Evolutionary conservation across 2,113 vertebrate species (phyloP), one percentile per base, ranked within the genome.

Genomic region (Progne subis): DNA sequence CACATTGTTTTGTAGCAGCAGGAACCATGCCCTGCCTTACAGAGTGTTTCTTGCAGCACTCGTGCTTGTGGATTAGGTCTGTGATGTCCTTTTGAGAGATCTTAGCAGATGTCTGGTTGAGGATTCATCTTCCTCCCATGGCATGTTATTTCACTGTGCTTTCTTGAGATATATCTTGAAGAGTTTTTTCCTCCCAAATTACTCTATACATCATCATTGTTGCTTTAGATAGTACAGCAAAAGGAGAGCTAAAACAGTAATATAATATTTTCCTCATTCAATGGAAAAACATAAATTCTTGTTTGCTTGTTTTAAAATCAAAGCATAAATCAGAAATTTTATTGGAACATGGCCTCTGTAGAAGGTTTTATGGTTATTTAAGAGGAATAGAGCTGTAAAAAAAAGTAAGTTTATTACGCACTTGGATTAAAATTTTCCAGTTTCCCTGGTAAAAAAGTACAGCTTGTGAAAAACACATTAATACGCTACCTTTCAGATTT

Each of bases 61-160:
- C 0, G 0, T 1, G 1, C 46, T n/a, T 50, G 9, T 23, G 14
- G 64, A 9, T 23, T 61, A 13, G 4, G 14, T n/a, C 56, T 81
- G 64, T 57, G 77, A 32, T 26, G 29, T 80, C 20, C 17, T 29
- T 11, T 55, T 3, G 3, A 53, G 59, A 70, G 26, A 26, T 19
- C 11, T 6, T 6, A 44, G 41, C 53, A 25, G 19, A 34, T 2
- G 5, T 21, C 17, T 65, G 37, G 44, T 41, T 86, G 65, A 47
- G 39, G 14, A 87, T 68, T 77, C 32, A 39, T 75, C 37, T 41
- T 87, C 32, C 44, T 82, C 26, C 14, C 18, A 2, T 4, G 5
- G 8, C 2, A 1, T 39, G 12, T 52, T 78, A 56, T 86, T 85
- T 89, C 28, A 52, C 24, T 3, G 2, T 29, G 32, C 25, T 85